phyloP scores from a whole-genome alignment of 92 coral and sea anemone genomes.

The Diadumene lineata region DNA sequence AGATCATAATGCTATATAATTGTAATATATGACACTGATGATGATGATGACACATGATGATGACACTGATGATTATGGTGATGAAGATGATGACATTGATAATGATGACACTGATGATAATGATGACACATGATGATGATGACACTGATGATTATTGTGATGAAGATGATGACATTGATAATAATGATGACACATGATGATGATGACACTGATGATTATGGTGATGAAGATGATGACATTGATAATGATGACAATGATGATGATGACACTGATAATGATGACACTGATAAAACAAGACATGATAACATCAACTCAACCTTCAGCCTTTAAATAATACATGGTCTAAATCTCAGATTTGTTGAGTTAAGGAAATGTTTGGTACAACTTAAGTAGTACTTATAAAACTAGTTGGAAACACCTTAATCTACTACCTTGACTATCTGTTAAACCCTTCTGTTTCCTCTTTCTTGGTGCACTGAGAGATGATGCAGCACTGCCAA shows the following conservation, averaged over 20 bases:
- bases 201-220: background rate
- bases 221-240: background rate
- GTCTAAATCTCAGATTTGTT: no score
- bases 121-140: background rate
- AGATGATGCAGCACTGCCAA: constrained; percentile 51
- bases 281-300: no score
- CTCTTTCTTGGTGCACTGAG: constrained; percentile 42
- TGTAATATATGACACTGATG: background rate
- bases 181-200: background rate
- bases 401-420: no score
- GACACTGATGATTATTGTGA: background rate
- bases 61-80: background rate
- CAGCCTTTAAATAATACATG: no score
- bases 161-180: background rate
- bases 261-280: background rate
- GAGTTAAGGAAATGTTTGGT: no score
- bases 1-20: background rate
- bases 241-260: background rate
- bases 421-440: background rate
- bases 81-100: background rate
- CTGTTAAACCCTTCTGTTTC: background rate
- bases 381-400: no score
- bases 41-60: background rate
- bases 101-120: background rate
- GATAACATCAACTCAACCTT: background rate